phyloP scores from a whole-genome alignment of 2,113 vertebrate genomes.

The Callionymus lyra region DNA sequence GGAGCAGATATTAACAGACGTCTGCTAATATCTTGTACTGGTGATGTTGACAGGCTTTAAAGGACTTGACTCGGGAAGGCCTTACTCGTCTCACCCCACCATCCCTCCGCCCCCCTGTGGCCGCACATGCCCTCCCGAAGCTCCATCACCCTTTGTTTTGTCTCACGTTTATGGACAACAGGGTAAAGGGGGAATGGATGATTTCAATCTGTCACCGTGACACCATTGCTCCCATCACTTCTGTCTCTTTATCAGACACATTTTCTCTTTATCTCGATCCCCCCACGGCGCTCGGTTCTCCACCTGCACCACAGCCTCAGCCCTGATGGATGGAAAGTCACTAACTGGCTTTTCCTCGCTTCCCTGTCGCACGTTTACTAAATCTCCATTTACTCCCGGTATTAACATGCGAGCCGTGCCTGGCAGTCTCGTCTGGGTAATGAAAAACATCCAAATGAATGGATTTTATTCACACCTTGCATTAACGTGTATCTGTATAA shows the following conservation, averaged over 20 bases:
- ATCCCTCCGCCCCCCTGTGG: conserved; percentile 20
- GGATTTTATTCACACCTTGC: too few relatives aligned
- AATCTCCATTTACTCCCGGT: background rate
- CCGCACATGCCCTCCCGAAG: conserved; percentile 57
- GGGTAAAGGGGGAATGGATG: conserved; percentile 18
- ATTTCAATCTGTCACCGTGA: conserved; percentile 45
- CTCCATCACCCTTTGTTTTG: conserved; percentile 60
- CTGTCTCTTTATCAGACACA: conserved; percentile 16
- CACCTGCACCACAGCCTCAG: conserved; percentile 6
- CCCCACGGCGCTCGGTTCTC: conserved; percentile 17
- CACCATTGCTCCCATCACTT: conserved; percentile 8
- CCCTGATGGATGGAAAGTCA: conserved; percentile 13
- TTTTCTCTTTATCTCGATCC: conserved; percentile 38
- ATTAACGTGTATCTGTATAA: background rate
- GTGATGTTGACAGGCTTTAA: conserved; percentile 24
- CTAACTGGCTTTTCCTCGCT: background rate
- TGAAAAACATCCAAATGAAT: too few relatives aligned
- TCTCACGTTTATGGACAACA: conserved; percentile 32
- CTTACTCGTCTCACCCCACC: conserved; percentile 13
- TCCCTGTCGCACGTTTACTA: background rate
- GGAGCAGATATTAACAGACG: conserved; percentile 32
- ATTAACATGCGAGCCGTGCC: background rate
- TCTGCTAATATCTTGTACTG: conserved; percentile 22
- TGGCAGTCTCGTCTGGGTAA: too few relatives aligned
- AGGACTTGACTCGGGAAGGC: conserved; percentile 6